Evolutionary conservation across 2,113 vertebrate genomes (phyloP), one percentile per base, ranked within the genome.

Genomic region (Echinops telfairi): DNA sequence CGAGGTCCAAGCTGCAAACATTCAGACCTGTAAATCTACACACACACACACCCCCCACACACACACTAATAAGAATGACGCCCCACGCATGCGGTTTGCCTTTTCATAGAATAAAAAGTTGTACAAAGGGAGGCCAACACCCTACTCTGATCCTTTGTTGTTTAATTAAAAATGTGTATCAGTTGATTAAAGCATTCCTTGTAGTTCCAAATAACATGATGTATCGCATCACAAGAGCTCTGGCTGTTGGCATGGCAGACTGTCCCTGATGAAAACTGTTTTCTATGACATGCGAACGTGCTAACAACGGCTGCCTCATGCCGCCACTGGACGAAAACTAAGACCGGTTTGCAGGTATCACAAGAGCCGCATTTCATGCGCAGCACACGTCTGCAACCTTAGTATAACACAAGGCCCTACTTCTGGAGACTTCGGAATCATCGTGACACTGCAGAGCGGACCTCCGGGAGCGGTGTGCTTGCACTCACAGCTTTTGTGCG

Each of bases 151-250:
- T 25, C 64, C 87, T 90, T 66, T 96, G 64, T 75, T 88, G 36
- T 83, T 86, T 68, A 84, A 86, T 91, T 93, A 27, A 88, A 92
- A 93, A 64, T 86, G 38, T 77, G 91, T 90, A 68, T 83, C 76
- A 90, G 81, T 77, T 83, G 78, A 90, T 70, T 79, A 88, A 88
- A 96, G 58, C 7, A 2, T 83, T 88, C 47, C 33, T 92, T 78
- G 53, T 53, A 81, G 77, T 95, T 89, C 87, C 82, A 93, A 90
- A 91, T 53, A 90, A 88, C 33, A 29, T 57, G 31, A 33, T 36
- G 77, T 81, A 29, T 68, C 78, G 78, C 70, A 17, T 70, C 57
- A 80, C 29, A 77, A 80, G 33, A 71, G 64, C 43, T 38, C 12
- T 57, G 29, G 43, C 70, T 84, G 29, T 31, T 1, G n/a, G n/a